phyloP scores from a whole-genome alignment of 2,113 vertebrate species.

The Scomber colias region DNA sequence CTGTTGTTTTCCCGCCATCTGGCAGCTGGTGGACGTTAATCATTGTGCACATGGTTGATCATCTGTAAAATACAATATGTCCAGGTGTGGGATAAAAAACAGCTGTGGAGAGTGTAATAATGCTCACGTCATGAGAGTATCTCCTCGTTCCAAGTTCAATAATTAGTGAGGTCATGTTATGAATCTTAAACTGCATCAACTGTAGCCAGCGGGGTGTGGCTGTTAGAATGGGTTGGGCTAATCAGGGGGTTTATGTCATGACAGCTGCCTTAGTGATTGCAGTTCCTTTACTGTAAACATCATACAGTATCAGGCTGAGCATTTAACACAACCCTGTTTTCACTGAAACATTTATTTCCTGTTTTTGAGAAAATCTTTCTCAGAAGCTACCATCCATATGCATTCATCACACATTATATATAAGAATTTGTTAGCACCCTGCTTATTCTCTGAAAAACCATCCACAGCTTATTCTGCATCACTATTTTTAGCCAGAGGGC shows the following conservation, averaged over 20 bases:
- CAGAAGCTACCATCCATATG: conserved; percentile 7
- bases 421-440: not conserved
- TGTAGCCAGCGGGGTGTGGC: conserved; percentile 53
- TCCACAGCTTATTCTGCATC: not conserved
- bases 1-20: conserved; percentile 68
- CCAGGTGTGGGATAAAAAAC: conserved; percentile 69
- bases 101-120: conserved; percentile 48
- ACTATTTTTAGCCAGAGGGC: not conserved
- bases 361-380: conserved; percentile 20
- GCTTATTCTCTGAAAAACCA: conserved; percentile 24
- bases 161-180: conserved; percentile 33
- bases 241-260: conserved; percentile 39
- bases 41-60: conserved; percentile 71
- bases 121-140: conserved; percentile 46
- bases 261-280: conserved; percentile 49
- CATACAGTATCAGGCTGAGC: conserved; percentile 1
- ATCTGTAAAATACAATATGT: conserved; percentile 66
- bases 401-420: not conserved
- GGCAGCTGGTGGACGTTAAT: conserved; percentile 72
- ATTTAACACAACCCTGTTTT: conserved; percentile 22
- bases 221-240: not conserved
- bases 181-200: conserved; percentile 26
- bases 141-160: conserved; percentile 25
- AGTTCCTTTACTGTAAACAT: conserved; percentile 13
- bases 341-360: conserved; percentile 28